These are phyloP conservation scores for Avahi laniger DNA, from an alignment of 2,797 vertebrate species.

Conservation along the genomic window DNA sequence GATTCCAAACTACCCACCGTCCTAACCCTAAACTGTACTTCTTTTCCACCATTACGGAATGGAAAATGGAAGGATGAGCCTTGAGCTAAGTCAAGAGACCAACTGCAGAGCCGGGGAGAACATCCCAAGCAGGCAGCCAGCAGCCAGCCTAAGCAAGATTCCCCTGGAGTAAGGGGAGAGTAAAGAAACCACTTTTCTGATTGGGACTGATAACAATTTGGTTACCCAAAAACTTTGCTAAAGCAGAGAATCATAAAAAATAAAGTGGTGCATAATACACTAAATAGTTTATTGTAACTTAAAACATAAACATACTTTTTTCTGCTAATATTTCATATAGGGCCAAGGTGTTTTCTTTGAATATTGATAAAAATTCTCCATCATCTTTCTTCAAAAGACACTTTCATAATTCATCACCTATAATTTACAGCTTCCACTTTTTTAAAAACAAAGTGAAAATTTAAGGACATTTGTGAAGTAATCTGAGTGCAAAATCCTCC, in stretches of 20 bases:
- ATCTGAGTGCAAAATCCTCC: constrained; percentile 11
- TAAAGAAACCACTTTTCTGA: neutral
- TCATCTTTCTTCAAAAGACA: constrained; percentile 39
- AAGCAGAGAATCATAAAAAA: neutral
- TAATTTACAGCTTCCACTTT: neutral
- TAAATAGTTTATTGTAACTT: neutral
- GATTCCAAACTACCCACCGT: neutral
- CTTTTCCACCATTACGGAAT: neutral
- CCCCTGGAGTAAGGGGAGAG: neutral
- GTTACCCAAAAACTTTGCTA: neutral
- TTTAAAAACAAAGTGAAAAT: constrained; percentile 26
- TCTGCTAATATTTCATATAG: neutral
- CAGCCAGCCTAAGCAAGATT: neutral
- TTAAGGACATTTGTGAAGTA: neutral
- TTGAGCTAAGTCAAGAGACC: neutral
- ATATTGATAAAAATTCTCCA: neutral
- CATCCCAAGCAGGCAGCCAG: neutral
- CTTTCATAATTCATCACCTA: neutral
- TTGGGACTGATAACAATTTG: neutral
- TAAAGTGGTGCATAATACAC: neutral
- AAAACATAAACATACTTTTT: constrained; percentile 3
- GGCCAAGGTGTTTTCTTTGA: neutral
- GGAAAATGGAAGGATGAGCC: neutral
- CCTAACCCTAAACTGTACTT: neutral
- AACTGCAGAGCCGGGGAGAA: neutral